Evolutionary conservation across 2,113 vertebrate species (phyloP).

Genomic region (Clinocottus analis): DNA sequence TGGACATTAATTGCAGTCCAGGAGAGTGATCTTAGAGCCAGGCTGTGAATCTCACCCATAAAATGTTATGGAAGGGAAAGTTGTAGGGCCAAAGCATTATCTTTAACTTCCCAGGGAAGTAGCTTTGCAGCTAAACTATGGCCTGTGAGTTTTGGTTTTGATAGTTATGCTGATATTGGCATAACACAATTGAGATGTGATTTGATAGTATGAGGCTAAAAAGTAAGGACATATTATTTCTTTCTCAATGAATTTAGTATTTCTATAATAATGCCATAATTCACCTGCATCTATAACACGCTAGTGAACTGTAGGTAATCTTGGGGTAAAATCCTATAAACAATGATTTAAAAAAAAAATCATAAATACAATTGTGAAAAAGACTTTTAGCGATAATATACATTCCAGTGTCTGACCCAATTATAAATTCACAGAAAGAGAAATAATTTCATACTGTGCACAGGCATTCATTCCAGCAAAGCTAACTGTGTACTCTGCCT

Average conservation of each 20-base stretch:
- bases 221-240: background rate
- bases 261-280: background rate
- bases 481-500: conserved; percentile 21
- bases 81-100: conserved; percentile 33
- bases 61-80: conserved; percentile 74
- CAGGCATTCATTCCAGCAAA: conserved; percentile 6
- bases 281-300: background rate
- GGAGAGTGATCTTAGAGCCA: conserved; percentile 57
- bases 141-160: conserved; percentile 18
- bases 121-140: conserved; percentile 23
- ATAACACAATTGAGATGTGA: conserved; percentile 1
- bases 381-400: background rate
- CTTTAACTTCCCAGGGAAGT: conserved; percentile 48
- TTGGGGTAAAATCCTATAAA: background rate
- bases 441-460: conserved; percentile 3
- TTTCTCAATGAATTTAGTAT: background rate
- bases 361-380: background rate
- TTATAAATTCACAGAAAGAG: background rate
- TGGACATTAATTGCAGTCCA: conserved; percentile 72
- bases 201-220: background rate
- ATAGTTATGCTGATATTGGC: conserved; percentile 8
- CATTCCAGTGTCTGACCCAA: conserved; percentile 5
- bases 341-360: background rate
- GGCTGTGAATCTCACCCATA: conserved; percentile 66
- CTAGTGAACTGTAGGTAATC: background rate